Base-by-base conservation (phyloP, 1,140 invertebrate species). In the Asobara japonica region DNA sequence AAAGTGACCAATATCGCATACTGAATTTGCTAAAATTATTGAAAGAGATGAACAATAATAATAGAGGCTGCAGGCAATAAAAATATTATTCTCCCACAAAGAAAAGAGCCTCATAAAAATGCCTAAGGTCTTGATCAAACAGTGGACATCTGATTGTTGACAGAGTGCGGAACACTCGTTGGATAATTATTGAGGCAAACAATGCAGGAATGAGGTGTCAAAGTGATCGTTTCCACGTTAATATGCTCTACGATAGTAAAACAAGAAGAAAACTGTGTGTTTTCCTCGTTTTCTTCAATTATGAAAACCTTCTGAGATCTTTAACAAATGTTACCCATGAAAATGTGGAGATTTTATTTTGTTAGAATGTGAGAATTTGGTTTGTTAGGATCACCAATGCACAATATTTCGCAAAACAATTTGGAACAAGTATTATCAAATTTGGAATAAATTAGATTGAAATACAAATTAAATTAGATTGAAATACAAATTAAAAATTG, bases 81-180 rank as follows among this genome's bases (percentile, higher is more conserved):
- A 18, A 0, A 56, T 25, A 18, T 56, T 31, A 48, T 62, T 18
- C 51, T 65, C 71, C 66, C 10, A 64, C 48, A 65, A 56, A 30
- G 68, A 69, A 31, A 72, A 71, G 45, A 72, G 64, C 8, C 61
- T 64, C 74, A 74, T 75, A 78, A 79, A 77, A 79, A 77, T 73
- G 30, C 36, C 36, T 77, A 81, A 82, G 77, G 71, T 74, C 71
- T 84, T 79, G 61, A 62, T 69, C 76, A 83, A 83, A 82, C 77
- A 78, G 13, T 38, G 5, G 70, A 79, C 76, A 81, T 81, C 65
- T 72, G 74, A 76, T 74, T 77, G 76, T 78, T 78, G 72, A 74
- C 72, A 33, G 36, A 66, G 51, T 71, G 7, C 36, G 56, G 77
- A 81, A 74, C 75, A 76, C 38, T 38, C 61, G 1, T 61, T 25